Conservation (phyloP, 2,888 invertebrate species). For the Drosophila kanekoi region DNA sequence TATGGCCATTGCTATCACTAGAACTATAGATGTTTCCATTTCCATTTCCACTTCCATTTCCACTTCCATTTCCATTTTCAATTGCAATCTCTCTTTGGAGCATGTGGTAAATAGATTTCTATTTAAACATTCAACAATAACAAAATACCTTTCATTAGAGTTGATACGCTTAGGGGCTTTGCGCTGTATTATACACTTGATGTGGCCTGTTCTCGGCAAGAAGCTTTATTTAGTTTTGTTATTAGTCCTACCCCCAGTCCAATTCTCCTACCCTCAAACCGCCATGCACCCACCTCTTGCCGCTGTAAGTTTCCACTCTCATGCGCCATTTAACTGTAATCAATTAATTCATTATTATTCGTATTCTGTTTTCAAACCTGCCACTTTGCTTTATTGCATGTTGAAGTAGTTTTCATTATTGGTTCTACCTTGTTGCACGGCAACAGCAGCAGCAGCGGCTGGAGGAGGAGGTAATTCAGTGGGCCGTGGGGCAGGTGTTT, state of each 20-base stretch:
- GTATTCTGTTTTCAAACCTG: slow-evolving; percentile 67
- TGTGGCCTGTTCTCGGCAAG: slow-evolving; percentile 32
- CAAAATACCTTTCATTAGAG: slow-evolving; percentile 53
- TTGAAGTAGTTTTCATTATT: slow-evolving; percentile 76
- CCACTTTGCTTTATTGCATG: slow-evolving; percentile 77
- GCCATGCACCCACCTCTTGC: fast-evolving
- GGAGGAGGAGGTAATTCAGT: not conserved
- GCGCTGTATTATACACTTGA: slow-evolving; percentile 37
- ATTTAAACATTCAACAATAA: slow-evolving; percentile 32
- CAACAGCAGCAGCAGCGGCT: slow-evolving; percentile 2
- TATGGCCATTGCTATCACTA: slow-evolving; percentile 22
- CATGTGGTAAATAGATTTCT: slow-evolving; percentile 33
- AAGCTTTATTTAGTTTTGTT: slow-evolving; percentile 40
- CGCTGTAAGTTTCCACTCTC: slow-evolving; percentile 20
- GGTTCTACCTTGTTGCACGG: slow-evolving; percentile 62
- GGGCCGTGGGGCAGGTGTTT: slow-evolving; percentile 3
- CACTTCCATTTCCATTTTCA: not conserved
- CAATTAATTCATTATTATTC: slow-evolving; percentile 78
- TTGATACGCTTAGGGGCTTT: slow-evolving; percentile 41
- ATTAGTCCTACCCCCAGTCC: no score
- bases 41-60: not conserved
- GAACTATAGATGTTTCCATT: not conserved
- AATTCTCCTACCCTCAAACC: no score
- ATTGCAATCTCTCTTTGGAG: slow-evolving; percentile 17
- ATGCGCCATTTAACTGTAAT: slow-evolving; percentile 72